These are phyloP conservation scores for Drosophila neotestacea DNA, from an alignment of 2,888 invertebrate genomes.

Conservation along the genomic window DNA sequence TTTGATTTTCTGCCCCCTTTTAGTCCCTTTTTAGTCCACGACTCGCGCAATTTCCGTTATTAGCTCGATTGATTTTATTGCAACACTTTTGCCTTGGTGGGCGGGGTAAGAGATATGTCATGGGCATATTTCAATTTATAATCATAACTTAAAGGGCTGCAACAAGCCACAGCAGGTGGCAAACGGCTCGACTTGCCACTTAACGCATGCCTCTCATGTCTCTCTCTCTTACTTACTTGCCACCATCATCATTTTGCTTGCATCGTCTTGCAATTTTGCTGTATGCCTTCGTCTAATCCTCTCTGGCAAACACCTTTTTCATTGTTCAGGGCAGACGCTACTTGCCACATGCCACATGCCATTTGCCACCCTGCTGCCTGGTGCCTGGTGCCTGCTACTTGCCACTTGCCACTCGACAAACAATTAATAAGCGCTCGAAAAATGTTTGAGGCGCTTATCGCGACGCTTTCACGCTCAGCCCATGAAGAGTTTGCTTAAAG, in stretches of 20 bases:
- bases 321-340: constrained; percentile 8
- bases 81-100: constrained; percentile 24
- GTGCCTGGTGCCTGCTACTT: constrained; percentile 12
- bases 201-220: constrained; percentile 9
- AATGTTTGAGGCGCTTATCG: constrained; percentile 76
- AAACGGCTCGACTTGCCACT: constrained; percentile 19
- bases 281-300: constrained; percentile 51
- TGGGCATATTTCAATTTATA: constrained; percentile 53
- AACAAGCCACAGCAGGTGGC: constrained; percentile 33
- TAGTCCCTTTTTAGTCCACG: background rate
- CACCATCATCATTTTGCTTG: background rate
- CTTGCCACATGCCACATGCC: constrained; percentile 1
- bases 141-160: constrained; percentile 12
- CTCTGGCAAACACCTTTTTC: constrained; percentile 62
- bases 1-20: constrained; percentile 25
- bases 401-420: constrained; percentile 62
- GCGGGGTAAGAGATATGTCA: background rate
- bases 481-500: constrained; percentile 19
- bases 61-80: constrained; percentile 79
- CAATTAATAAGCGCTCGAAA: constrained; percentile 77
- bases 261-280: background rate
- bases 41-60: constrained; percentile 73
- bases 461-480: constrained; percentile 65
- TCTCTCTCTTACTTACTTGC: constrained; percentile 11
- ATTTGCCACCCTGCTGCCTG: background rate